Percentiles rank a stretch among this genome's conserved stretches.
These are phyloP conservation scores for Lethrus apterus DNA, from an alignment of 1,140 invertebrate species.

Conservation along the genomic window DNA sequence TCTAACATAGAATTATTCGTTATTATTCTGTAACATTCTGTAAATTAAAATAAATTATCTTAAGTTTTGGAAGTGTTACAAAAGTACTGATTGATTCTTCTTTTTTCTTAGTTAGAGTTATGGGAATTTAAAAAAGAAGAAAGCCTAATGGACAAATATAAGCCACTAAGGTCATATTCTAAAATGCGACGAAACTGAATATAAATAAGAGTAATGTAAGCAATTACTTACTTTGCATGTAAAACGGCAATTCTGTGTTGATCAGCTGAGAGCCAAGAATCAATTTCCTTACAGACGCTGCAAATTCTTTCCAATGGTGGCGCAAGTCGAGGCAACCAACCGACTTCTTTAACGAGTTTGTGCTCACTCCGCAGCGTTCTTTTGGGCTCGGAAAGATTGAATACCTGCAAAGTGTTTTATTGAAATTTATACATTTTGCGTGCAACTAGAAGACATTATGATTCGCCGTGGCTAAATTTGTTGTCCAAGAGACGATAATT, in stretches of 20 bases:
- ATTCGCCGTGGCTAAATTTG: too few relatives aligned
- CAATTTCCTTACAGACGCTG: constrained; percentile 85
- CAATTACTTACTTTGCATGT: constrained; percentile 69
- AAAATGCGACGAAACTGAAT: too few relatives aligned
- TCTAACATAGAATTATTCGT: too few relatives aligned
- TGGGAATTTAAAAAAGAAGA: too few relatives aligned
- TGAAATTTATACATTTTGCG: neutral
- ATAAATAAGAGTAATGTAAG: constrained; percentile 3
- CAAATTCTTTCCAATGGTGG: constrained; percentile 84
- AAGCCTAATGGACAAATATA: too few relatives aligned
- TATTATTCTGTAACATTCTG: too few relatives aligned
- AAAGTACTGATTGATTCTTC: too few relatives aligned
- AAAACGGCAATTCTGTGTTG: constrained; percentile 78
- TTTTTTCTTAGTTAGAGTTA: too few relatives aligned
- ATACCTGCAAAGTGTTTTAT: constrained; percentile 58
- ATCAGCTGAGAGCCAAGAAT: constrained; percentile 78
- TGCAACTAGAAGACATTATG: neutral
- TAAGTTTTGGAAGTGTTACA: too few relatives aligned
- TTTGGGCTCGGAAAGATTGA: constrained; percentile 71
- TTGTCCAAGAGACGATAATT: too few relatives aligned
- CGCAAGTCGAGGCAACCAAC: constrained; percentile 79
- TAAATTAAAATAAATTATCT: too few relatives aligned
- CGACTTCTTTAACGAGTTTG: constrained; percentile 63
- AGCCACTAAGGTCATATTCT: too few relatives aligned
- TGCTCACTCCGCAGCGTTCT: constrained; percentile 48